These are phyloP conservation scores for Epinotia demarniana DNA, from an alignment of 2,888 invertebrate species.

Conservation along the genomic window DNA sequence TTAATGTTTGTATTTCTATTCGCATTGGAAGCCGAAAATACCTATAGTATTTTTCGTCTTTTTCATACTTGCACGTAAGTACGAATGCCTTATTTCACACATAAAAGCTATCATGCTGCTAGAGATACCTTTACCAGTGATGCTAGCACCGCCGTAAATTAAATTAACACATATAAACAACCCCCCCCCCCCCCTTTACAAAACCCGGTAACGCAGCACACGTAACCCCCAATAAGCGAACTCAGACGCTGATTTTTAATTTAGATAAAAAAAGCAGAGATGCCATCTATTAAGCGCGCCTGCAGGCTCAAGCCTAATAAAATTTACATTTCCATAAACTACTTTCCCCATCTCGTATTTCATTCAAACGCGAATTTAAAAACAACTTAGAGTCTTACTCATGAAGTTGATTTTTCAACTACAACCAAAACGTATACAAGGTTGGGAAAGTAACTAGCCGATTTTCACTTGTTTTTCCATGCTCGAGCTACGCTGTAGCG, in stretches of 20 bases:
- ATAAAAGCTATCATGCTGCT: too few relatives aligned
- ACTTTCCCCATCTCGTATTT: constrained; percentile 45
- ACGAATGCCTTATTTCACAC: too few relatives aligned
- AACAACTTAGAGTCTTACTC: background rate
- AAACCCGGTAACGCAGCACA: constrained; percentile 25
- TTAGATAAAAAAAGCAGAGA: constrained; percentile 72
- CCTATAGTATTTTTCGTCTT: too few relatives aligned
- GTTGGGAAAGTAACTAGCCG: background rate
- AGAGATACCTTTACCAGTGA: background rate
- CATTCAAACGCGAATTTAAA: background rate
- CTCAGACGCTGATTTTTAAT: constrained; percentile 70
- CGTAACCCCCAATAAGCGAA: constrained; percentile 51
- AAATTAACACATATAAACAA: constrained; percentile 15
- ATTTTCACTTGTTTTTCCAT: constrained; percentile 18
- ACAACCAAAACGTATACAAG: background rate
- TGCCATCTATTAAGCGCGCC: constrained; percentile 62
- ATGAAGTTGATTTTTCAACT: background rate
- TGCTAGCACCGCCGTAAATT: constrained; percentile 12
- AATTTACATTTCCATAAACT: constrained; percentile 33
- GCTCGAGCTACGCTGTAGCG: background rate
- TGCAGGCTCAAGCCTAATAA: constrained; percentile 36
- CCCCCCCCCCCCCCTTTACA: constrained; percentile 11
- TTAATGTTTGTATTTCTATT: too few relatives aligned
- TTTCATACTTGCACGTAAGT: too few relatives aligned
- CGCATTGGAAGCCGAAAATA: too few relatives aligned